Base-by-base conservation (phyloP, 1,140 invertebrate genomes). In the Ganaspis sp. region DNA sequence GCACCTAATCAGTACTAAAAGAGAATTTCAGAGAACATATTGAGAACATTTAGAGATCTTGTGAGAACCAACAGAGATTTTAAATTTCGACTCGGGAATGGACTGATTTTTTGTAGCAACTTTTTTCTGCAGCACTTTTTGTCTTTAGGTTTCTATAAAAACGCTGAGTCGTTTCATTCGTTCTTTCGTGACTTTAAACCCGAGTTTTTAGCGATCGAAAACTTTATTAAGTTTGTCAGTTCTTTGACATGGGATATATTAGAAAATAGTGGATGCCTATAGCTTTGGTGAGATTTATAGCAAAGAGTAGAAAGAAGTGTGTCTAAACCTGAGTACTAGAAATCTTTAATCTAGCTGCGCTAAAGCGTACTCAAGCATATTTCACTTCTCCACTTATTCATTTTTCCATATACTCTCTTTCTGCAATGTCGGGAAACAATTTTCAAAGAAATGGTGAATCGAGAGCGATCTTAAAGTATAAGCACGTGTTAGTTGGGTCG, bases 291-390 rank as follows among this genome's bases (percentile, higher is more conserved):
- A 58, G 53, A 58, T 58, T 58, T 58, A 58, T 58, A 12, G 53
- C 4, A 19, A 53, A 53, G 8, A 17, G n/a, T n/a, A n/a, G 19
- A 15, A 4, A 9, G 23, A 23, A 58, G 19, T 58, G 23, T 58
- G 21, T 58, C 53, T 58, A 23, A 58, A 58, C 4, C 19, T 58
- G 19, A 26, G 53, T 26, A 58, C 53, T 45, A 58, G 23, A 58
- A 58, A 58, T 58, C 53, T 58, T 58, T 58, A 58, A 58, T 58
- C 53, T 58, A 26, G 53, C 53, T 58, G 53, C 19, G 19, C 23
- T 58, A 58, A 49, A 58, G 53, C 53, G 23, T 21, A 23, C 53
- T 58, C 53, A 58, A 58, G 23, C 19, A 26, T 21, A 58, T 23
- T 58, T 23, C 53, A 23, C 19, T 58, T 58, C 53, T 58, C 53